Conservation (phyloP, 2,888 invertebrate genomes). For the Taphrorychus bicolor region DNA sequence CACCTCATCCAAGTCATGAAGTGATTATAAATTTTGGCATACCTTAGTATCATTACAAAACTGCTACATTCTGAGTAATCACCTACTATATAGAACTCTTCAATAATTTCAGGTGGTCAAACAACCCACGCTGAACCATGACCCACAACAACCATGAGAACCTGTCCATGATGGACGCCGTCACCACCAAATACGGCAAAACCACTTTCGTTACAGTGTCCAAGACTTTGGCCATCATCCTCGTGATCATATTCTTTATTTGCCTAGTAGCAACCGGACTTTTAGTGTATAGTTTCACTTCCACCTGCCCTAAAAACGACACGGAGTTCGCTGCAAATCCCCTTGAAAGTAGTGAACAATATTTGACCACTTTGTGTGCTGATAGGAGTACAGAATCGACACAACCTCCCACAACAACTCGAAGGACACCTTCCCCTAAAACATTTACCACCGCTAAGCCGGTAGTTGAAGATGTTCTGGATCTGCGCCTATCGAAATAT, state of each 20-base stretch:
- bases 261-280: conserved; percentile 75
- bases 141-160: conserved; percentile 49
- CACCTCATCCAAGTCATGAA: too few species aligned
- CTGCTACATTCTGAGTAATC: too few species aligned
- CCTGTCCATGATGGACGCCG: conserved; percentile 49
- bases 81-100: neutral
- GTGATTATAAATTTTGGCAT: too few species aligned
- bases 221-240: conserved; percentile 68
- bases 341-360: neutral
- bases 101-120: neutral
- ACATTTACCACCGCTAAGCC: neutral
- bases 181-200: conserved; percentile 68
- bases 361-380: conserved; percentile 1
- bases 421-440: too few species aligned
- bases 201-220: conserved; percentile 71
- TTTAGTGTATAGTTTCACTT: conserved; percentile 78
- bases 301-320: conserved; percentile 48
- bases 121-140: conserved; percentile 42
- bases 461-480: conserved; percentile 44
- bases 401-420: conserved; percentile 4
- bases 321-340: neutral
- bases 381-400: neutral
- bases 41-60: too few species aligned
- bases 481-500: conserved; percentile 74
- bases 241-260: conserved; percentile 69